Evolutionary conservation across 2,113 vertebrate species (phyloP).

Genomic region (Cynoglossus semilaevis): DNA sequence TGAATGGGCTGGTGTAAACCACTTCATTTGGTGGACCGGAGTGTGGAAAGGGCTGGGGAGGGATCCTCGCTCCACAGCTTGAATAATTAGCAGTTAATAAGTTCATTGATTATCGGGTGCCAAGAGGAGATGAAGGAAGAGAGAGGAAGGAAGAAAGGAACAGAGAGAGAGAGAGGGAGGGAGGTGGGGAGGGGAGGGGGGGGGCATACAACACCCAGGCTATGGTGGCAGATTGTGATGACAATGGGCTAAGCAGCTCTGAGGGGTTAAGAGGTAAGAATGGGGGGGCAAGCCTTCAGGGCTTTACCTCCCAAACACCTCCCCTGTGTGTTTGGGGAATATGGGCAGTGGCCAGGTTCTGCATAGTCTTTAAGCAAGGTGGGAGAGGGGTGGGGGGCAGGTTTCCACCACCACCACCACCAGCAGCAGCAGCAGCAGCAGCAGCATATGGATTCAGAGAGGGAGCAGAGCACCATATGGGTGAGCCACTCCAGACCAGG

Average conservation of each 20-base stretch:
- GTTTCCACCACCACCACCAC: slow-evolving; percentile 75
- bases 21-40: slow-evolving; percentile 53
- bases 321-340: slow-evolving; percentile 79
- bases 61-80: slow-evolving; percentile 74
- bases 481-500: slow-evolving; percentile 87
- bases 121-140: slow-evolving; percentile 70
- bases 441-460: slow-evolving; percentile 97
- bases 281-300: slow-evolving; percentile 81
- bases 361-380: slow-evolving; percentile 73
- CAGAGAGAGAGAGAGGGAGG: slow-evolving; percentile 34
- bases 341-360: slow-evolving; percentile 30
- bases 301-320: slow-evolving; percentile 92
- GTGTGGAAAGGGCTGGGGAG: slow-evolving; percentile 41
- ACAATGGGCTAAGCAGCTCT: slow-evolving; percentile 89
- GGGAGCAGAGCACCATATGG: slow-evolving; percentile 91
- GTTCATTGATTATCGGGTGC: slow-evolving; percentile 85
- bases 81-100: slow-evolving; percentile 89
- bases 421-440: slow-evolving; percentile 15
- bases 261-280: slow-evolving; percentile 82
- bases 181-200: slow-evolving; percentile 63
- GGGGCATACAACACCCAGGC: slow-evolving; percentile 69
- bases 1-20: slow-evolving; percentile 60
- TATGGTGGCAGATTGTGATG: slow-evolving; percentile 91
- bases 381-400: slow-evolving; percentile 82
- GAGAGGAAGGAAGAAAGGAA: slow-evolving; percentile 12